Percentiles rank a stretch among this genome's conserved stretches.
Evolutionary conservation across 2,113 vertebrate genomes (phyloP).

Genomic region (Indicator indicator): DNA sequence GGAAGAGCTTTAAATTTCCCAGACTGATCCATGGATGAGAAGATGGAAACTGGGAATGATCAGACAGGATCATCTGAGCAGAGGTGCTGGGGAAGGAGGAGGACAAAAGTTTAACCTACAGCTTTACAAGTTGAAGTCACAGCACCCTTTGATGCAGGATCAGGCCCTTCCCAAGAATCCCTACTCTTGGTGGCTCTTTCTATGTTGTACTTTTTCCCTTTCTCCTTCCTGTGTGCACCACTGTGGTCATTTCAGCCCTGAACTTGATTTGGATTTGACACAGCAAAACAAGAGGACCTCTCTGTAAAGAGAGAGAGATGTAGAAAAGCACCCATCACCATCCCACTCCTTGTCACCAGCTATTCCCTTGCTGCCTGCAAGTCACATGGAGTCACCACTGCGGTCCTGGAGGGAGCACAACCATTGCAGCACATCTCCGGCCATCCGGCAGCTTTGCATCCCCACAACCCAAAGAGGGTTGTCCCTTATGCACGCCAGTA

Average conservation of each 20-base stretch:
- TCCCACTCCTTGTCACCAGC: rapidly evolving
- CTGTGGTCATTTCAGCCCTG: not conserved
- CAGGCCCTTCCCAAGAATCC: not conserved
- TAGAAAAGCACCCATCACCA: not conserved
- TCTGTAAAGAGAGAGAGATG: not conserved
- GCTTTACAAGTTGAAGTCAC: constrained; percentile 55
- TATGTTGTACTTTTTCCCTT: not conserved
- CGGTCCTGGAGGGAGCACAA: rapidly evolving
- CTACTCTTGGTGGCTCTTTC: not conserved
- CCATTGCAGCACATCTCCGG: rapidly evolving
- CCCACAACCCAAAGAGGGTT: not conserved
- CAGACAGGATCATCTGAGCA: constrained; percentile 59
- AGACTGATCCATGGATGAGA: constrained; percentile 15
- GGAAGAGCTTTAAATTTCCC: not conserved
- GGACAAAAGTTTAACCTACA: constrained; percentile 61
- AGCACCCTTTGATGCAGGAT: not conserved
- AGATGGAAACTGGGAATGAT: constrained; percentile 20
- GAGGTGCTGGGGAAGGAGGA: constrained; percentile 49
- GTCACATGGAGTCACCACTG: not conserved
- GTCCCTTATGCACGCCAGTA: rapidly evolving
- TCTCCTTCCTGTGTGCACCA: rapidly evolving
- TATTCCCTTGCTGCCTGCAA: not conserved
- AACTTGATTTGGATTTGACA: not conserved
- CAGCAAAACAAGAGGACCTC: not conserved
- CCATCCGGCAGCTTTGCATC: not conserved